Evolutionary conservation across 1,140 invertebrate genomes (phyloP).

Genomic region (Vollenhovia emeryi): DNA sequence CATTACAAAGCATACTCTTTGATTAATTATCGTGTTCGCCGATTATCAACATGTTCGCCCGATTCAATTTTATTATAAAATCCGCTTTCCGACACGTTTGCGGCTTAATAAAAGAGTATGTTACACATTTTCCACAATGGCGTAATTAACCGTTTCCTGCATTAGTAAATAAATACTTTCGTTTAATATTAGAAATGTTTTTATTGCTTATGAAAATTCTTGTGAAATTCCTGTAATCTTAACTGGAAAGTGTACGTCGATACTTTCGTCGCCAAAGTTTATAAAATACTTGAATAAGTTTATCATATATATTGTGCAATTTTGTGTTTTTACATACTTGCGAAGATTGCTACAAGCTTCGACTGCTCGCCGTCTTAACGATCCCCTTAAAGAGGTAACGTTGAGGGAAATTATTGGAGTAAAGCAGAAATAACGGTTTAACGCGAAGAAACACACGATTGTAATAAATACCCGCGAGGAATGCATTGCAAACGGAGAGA

Average conservation of each 20-base stretch:
- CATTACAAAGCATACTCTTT: slow-evolving; percentile 52
- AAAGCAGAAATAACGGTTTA: slow-evolving; percentile 44
- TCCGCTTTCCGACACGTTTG: background rate
- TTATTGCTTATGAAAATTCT: slow-evolving; percentile 16
- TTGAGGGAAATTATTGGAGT: slow-evolving; percentile 36
- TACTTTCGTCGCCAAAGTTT: background rate
- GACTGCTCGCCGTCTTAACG: background rate
- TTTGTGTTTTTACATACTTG: background rate
- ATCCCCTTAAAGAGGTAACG: slow-evolving; percentile 2
- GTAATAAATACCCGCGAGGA: slow-evolving; percentile 1
- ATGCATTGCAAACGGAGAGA: background rate
- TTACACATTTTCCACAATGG: background rate
- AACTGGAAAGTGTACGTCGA: background rate
- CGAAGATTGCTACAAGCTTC: background rate
- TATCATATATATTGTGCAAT: background rate
- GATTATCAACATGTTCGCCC: background rate
- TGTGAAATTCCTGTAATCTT: background rate
- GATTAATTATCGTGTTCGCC: slow-evolving; percentile 62
- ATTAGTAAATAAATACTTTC: background rate
- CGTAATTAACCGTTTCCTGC: background rate
- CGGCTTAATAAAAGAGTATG: background rate
- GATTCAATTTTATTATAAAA: slow-evolving; percentile 40
- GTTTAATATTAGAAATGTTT: background rate
- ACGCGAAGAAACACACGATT: background rate
- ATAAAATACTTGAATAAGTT: slow-evolving; percentile 6